Base-by-base conservation (phyloP, 2,113 vertebrate genomes). In the Lophotis ruficrista region DNA sequence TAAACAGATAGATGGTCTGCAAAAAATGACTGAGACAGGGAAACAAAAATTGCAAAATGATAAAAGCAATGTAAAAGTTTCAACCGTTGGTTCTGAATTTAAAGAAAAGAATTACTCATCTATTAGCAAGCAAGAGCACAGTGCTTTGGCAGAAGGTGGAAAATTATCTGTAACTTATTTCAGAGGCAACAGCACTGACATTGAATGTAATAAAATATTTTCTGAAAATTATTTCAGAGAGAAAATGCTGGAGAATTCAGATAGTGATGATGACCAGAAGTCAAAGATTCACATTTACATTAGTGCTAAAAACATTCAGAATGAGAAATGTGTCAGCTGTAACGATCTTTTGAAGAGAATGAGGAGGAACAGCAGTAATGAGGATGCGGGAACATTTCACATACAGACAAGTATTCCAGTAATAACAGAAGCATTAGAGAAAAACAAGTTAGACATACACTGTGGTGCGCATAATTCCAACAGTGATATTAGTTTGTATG, bases 41-140 rank as follows among this genome's bases (percentile, higher is more conserved):
- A 92, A 93, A 90, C 87, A 84, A 79, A 89, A 94, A 64, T 30
- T 86, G 31, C 71, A 95, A 66, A 91, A 83, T 85, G 4, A 50
- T 86, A 30, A 76, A 91, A 96, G 41, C 27, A 28, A 2, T 45
- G 10, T 61, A 65, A 70, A 57, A 35, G 8, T 19, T 60, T 75
- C 87, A 83, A 24, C 33, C 31, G 6, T 14, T 91, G 27, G n/a
- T 90, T 84, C 64, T 72, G 82, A 95, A 82, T 75, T 58, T 45
- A 93, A 69, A 83, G 88, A 70, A 72, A 65, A 69, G 2, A 83
- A 28, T 62, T 51, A 19, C 23, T 21, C 21, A 54, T 17, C 62
- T 35, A 2, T 41, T 28, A 85, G 28, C 9, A 83, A 93, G 43
- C 43, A 83, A 13, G 66, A 85, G 15, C 37, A 17, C 21, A 23